Base-by-base conservation (phyloP, 2,113 vertebrate species). In the Actinemys pallida region DNA sequence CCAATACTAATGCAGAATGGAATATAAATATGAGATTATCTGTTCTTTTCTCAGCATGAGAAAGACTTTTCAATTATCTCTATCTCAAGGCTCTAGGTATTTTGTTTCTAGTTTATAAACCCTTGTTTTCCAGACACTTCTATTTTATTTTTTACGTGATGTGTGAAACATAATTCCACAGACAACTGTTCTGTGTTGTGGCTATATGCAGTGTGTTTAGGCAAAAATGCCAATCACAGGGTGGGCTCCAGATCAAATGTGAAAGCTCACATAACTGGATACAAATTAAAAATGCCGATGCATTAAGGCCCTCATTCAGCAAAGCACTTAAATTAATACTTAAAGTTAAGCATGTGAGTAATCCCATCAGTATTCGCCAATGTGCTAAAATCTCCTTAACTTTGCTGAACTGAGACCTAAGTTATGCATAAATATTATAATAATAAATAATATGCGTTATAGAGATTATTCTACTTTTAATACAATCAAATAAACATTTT, bases 81-180 rank as follows among this genome's bases (percentile, higher is more conserved):
- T 97, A 96, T 96, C 96, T 96, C 54, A 83, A 96, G 86, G 83
- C 50, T 22, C 35, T 39, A 1, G 90, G 79, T 90, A 96, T 95
- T 92, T 83, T 87, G 82, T 94, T 96, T 92, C 95, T 95, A 85
- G 94, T 93, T 27, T 95, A 95, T 92, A 92, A 96, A 92, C 13
- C 3, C 35, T 59, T 0, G 1, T 93, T 96, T 97, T 95, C 90
- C 95, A 95, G 79, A 78, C 87, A 85, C 89, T 96, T 94, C 89
- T 25, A 80, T 94, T 96, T 97, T 96, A 96, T 96, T 97, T 96
- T 95, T 96, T 82, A 95, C 95, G 82, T 90, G 92, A 57, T 81
- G 11, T 76, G 54, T 59, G 91, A 93, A 97, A 96, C 57, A 39
- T 96, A 94, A 96, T 86, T 91, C 94, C 86, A 59, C 47, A 59